Evolutionary conservation across 1,140 invertebrate species (phyloP).

Genomic region (Tachypleus tridentatus): DNA sequence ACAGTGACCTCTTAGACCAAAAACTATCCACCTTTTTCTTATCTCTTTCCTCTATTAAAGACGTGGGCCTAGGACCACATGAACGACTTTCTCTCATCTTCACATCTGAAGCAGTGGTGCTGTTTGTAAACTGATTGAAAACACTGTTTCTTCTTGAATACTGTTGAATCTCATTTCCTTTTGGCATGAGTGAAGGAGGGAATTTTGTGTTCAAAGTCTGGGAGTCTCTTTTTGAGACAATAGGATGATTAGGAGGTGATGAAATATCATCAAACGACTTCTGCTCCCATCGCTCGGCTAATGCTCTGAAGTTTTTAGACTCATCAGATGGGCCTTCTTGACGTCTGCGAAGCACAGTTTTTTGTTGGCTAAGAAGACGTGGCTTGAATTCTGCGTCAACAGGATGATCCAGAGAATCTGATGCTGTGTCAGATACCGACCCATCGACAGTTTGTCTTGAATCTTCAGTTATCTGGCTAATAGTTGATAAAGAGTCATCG

Average conservation of each 20-base stretch:
- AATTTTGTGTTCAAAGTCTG: neutral
- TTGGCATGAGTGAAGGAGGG: conserved; percentile 1
- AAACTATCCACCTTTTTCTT: neutral
- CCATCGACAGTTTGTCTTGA: neutral
- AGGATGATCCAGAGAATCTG: conserved; percentile 14
- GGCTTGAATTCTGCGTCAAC: conserved; percentile 11
- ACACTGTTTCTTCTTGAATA: neutral
- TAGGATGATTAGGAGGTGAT: conserved; percentile 9
- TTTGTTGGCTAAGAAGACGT: conserved; percentile 14
- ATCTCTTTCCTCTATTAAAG: neutral
- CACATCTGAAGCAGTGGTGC: neutral
- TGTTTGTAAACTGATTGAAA: neutral
- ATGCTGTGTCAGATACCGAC: conserved; percentile 6
- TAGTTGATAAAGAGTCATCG: conserved; percentile 14
- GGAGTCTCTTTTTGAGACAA: neutral
- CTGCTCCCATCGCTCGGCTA: conserved; percentile 36
- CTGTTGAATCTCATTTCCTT: neutral
- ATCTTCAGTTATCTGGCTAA: conserved; percentile 17
- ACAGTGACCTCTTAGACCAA: too few species aligned
- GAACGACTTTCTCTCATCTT: neutral
- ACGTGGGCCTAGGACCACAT: neutral
- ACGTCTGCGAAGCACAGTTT: conserved; percentile 10
- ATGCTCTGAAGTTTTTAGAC: conserved; percentile 32
- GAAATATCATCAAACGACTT: conserved; percentile 24
- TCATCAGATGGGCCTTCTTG: conserved; percentile 3